Conservation (phyloP, 2,888 invertebrate genomes). For the Synanthedon myopaeformis region DNA sequence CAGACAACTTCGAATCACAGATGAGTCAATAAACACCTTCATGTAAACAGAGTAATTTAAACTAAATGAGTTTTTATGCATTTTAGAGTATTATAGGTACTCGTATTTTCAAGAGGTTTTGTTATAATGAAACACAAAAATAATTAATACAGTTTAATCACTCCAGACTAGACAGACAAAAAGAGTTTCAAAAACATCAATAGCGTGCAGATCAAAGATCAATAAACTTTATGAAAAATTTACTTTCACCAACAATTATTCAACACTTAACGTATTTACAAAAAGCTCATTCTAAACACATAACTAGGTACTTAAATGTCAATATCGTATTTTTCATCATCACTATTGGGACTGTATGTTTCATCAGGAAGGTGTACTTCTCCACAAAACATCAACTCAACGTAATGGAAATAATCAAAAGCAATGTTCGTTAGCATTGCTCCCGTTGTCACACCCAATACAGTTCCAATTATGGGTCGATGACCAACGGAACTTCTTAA, state of each 20-base stretch:
- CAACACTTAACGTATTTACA: conserved; percentile 12
- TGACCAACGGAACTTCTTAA: conserved; percentile 82
- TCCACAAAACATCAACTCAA: conserved; percentile 71
- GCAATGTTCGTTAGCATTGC: conserved; percentile 74
- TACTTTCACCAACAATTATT: conserved; percentile 16
- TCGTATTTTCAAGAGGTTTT: too few species aligned
- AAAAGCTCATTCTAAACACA: conserved; percentile 5
- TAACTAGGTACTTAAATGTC: conserved; percentile 32
- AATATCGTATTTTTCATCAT: conserved; percentile 68
- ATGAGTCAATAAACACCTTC: too few species aligned
- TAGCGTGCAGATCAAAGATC: not conserved
- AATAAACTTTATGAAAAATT: not conserved
- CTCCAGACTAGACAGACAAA: conserved; percentile 9
- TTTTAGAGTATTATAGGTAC: too few species aligned
- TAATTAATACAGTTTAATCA: too few species aligned
- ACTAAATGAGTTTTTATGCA: too few species aligned
- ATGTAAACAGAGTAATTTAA: too few species aligned
- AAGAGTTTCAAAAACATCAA: conserved; percentile 2
- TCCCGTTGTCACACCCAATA: conserved; percentile 79
- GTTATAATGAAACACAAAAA: too few species aligned
- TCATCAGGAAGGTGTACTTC: conserved; percentile 62
- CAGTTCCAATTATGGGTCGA: conserved; percentile 74
- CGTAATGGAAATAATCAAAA: conserved; percentile 73
- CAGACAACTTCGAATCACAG: too few species aligned
- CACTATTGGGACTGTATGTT: conserved; percentile 58